Percentiles rank a stretch among this genome's conserved stretches.
Conservation (phyloP, 2,888 invertebrate species). For the Nasonia oneida region DNA sequence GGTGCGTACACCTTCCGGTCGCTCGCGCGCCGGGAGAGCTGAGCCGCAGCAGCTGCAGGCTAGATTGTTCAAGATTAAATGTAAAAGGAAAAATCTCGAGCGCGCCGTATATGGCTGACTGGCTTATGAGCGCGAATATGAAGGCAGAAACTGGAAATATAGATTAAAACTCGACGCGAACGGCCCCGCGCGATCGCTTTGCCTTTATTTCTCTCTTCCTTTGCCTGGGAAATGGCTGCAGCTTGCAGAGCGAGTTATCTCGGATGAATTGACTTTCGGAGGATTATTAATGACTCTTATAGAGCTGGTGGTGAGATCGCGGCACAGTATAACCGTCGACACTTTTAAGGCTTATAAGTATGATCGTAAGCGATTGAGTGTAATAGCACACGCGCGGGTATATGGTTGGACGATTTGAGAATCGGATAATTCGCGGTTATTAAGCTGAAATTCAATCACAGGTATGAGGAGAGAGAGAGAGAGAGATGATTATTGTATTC, state of each 20-base stretch:
- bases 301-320: not conserved
- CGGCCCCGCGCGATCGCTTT: not conserved
- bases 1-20: not conserved
- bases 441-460: not conserved
- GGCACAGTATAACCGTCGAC: not conserved
- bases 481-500: too few species aligned
- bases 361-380: not conserved
- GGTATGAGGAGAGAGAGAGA: not conserved
- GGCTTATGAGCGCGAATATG: not conserved
- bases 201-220: not conserved
- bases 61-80: slow-evolving; percentile 20
- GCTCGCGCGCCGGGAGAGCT: not conserved
- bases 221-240: not conserved
- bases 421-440: not conserved
- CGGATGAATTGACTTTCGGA: slow-evolving; percentile 4
- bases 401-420: not conserved
- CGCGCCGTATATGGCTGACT: not conserved
- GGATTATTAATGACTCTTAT: not conserved
- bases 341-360: not conserved
- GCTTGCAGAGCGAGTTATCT: not conserved
- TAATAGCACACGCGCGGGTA: not conserved
- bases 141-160: slow-evolving; percentile 14
- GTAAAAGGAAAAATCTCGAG: not conserved
- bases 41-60: slow-evolving; percentile 3
- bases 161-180: not conserved